Conservation (phyloP, 2,888 invertebrate species). For the Perithous albicinctus region DNA sequence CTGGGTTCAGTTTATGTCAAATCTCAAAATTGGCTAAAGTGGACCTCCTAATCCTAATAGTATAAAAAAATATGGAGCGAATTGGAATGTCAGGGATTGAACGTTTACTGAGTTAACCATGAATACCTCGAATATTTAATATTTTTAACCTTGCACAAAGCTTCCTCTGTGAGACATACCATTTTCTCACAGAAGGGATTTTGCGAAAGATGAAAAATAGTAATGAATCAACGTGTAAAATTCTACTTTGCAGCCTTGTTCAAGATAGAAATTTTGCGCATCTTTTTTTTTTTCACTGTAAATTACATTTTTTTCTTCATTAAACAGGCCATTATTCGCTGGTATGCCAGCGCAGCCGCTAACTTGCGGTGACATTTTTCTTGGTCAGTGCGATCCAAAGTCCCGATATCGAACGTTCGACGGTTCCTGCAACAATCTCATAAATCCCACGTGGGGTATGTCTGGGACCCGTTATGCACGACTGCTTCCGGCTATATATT, state of each 20-base stretch:
- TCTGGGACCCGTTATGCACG: conserved; percentile 90
- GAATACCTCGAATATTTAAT: too few relatives aligned
- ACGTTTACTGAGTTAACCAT: too few relatives aligned
- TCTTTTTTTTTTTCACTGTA: background rate
- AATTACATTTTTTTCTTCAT: background rate
- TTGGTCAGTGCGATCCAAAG: conserved; percentile 82
- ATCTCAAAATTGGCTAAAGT: too few relatives aligned
- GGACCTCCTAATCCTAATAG: too few relatives aligned
- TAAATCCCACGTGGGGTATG: conserved; percentile 92
- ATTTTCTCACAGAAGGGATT: too few relatives aligned
- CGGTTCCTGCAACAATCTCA: conserved; percentile 97
- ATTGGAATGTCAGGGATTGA: too few relatives aligned
- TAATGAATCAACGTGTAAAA: too few relatives aligned
- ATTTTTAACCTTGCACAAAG: too few relatives aligned
- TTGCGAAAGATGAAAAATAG: too few relatives aligned
- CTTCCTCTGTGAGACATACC: too few relatives aligned
- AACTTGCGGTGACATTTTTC: conserved; percentile 60
- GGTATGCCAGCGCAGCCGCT: conserved; percentile 21
- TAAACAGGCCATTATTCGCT: background rate
- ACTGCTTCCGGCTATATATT: conserved; percentile 88
- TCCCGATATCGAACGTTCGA: conserved; percentile 92
- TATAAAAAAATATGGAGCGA: too few relatives aligned
- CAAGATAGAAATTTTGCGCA: background rate
- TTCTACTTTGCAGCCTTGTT: background rate
- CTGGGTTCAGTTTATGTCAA: too few relatives aligned